Base-by-base conservation (phyloP, 1,140 invertebrate species). In the Conus ventricosus region DNA sequence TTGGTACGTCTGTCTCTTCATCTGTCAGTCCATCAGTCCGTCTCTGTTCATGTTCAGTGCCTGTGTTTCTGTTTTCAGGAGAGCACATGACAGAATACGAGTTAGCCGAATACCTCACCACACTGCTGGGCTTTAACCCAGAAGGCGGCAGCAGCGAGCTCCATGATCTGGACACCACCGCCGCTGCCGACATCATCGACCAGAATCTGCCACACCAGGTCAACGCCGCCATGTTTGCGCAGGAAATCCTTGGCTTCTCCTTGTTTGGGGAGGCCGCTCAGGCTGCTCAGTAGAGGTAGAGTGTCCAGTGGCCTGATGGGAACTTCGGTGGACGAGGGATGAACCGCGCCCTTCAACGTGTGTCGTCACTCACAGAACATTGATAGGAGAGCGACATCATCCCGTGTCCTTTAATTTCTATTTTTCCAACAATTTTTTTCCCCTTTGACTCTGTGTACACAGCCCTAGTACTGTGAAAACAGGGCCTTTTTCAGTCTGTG, bases 11-110 rank as follows among this genome's bases (percentile, higher is more conserved):
- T 39, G 39, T 3, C 39, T 39, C 39, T 39, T 39, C 39, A 39
- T 39, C 39, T 39, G 3, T 39, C 39, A 39, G 39, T 39, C 39
- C 39, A 39, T 39, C 39, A 39, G 39, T 39, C 39, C 39, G 39
- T 39, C 39, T 39, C 39, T 39, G 3, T 39, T 39, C 39, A 39
- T 39, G 39, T 39, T 39, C 39, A 39, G 57, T 60, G 57, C 8
- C 57, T 60, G 57, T 60, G 57, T 60, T 39, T 88, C n/a, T 87
- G 57, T 87, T 53, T 90, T 20, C 88, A 95, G 94, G 95, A 39
- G 95, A 95, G 88, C 94, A 95, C 83, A 95, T 95, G 93, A 95
- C 94, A 39, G 95, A 95, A 88, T 93, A 94, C 90, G 95, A 95
- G 88, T 90, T 95, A 55, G 94, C 95, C 3, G 95, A 95, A 87